A percentile compares a stretch with the other conserved stretches of the same genome.
phyloP scores from a whole-genome alignment of 2,797 vertebrate genomes.

The Micromesistius poutassou region DNA sequence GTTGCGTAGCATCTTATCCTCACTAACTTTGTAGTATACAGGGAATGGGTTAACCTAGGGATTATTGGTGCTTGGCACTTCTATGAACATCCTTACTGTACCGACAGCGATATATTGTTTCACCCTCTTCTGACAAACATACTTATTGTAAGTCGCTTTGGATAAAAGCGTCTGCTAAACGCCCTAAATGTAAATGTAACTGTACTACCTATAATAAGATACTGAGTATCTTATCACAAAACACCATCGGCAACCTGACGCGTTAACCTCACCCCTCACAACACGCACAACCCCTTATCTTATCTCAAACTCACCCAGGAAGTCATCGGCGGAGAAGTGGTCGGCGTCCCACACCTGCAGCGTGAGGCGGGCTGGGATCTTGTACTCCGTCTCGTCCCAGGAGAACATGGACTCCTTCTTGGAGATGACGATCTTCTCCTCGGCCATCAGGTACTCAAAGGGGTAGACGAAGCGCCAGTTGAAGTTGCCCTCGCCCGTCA shows the following conservation, averaged over 20 bases:
- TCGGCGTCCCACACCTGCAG: slow-evolving; percentile 98
- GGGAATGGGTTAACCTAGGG: too few species aligned
- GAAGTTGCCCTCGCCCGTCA: slow-evolving; percentile 96
- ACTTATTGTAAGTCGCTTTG: too few species aligned
- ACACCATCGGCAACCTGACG: not conserved
- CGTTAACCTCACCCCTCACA: not conserved
- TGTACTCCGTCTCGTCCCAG: slow-evolving; percentile 98
- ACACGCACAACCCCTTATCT: not conserved
- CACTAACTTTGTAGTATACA: too few species aligned
- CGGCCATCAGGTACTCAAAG: slow-evolving; percentile 93
- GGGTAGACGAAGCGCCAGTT: slow-evolving; percentile 97
- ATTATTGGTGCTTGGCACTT: too few species aligned
- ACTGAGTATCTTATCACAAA: not conserved
- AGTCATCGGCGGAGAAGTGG: slow-evolving; percentile 97
- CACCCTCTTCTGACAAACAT: too few species aligned
- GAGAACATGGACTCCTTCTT: slow-evolving; percentile 99
- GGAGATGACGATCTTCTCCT: slow-evolving; percentile 97
- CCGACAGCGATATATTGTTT: too few species aligned
- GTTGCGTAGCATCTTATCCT: too few species aligned
- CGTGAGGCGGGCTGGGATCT: slow-evolving; percentile 93
- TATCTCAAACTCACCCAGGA: slow-evolving; percentile 81
- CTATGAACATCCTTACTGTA: too few species aligned
- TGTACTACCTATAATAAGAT: too few species aligned
- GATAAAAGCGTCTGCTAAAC: too few species aligned
- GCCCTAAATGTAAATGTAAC: too few species aligned